phyloP scores from a whole-genome alignment of 2,797 vertebrate species.

The Sternotherus odoratus region DNA sequence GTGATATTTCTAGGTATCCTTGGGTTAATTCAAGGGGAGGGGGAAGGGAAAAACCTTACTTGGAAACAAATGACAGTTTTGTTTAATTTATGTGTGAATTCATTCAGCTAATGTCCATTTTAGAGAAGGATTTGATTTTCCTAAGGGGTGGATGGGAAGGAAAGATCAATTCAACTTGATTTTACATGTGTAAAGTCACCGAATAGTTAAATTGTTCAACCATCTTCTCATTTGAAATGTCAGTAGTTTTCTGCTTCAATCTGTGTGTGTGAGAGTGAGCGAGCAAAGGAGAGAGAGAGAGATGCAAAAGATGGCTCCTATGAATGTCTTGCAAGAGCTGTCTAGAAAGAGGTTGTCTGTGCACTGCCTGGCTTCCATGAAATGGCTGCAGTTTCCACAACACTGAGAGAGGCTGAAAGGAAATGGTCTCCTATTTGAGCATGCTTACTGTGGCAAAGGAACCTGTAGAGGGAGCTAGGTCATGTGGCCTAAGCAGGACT shows the following conservation, averaged over 20 bases:
- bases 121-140: neutral
- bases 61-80: accelerated
- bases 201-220: neutral
- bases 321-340: neutral
- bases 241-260: neutral
- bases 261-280: neutral
- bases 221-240: neutral
- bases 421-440: neutral
- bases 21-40: neutral
- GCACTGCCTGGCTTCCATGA: neutral
- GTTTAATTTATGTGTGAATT: neutral
- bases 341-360: neutral
- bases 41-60: accelerated
- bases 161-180: neutral
- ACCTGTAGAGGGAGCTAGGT: conserved; percentile 86
- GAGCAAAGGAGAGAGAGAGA: neutral
- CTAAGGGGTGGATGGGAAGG: neutral
- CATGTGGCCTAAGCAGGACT: conserved; percentile 80
- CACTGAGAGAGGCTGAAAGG: neutral
- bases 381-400: neutral
- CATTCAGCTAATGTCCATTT: neutral
- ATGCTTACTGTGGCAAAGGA: neutral
- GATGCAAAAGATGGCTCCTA: neutral
- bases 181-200: neutral
- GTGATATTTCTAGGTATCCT: neutral